Evolutionary conservation across 2,888 invertebrate species (phyloP), one percentile per base, ranked within the genome.

Genomic region (Busseola fusca): DNA sequence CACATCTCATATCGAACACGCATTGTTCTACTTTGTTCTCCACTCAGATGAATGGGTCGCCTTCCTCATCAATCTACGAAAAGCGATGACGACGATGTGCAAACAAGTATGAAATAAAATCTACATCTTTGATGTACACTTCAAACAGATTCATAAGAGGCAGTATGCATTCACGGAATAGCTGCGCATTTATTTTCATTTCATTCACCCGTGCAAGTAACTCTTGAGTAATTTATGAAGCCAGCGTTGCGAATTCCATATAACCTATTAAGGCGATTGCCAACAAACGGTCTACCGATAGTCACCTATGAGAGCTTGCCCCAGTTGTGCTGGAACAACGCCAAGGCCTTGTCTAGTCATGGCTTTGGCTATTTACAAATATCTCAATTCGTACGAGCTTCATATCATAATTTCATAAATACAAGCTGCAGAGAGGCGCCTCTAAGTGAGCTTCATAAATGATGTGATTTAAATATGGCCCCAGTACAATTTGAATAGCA

Each of bases 271-370:
- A 89, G 91, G 93, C 83, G 89, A 88, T 90, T 93, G 95, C 94
- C 93, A 95, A 92, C 91, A 92, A 91, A 94, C 93, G 93, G 93
- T 94, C 87, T 86, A 87, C 84, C 87, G 89, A 88, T 90, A 89
- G 91, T 91, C 90, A 92, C 90, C 91, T 90, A 92, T 90, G 87
- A 87, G 85, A 86, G 88, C 84, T 87, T 92, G 94, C 90, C 93
- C 94, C 89, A 93, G 89, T 92, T 94, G 85, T 80, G 87, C 92
- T 95, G 95, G 94, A 94, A 88, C 78, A 82, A 80, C 86, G 95
- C 94, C 95, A 95, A 93, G 85, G 88, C 80, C 89, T 88, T 86
- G 88, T 89, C 92, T 89, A 91, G 88, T 86, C 87, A 84, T 86
- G 81, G 86, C 86, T 88, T 89, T 87, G 85, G 86, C 82, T 87